Percentiles rank a stretch among this genome's conserved stretches.
Conservation (phyloP, 2,113 vertebrate genomes). For the Corythaixoides concolor region DNA sequence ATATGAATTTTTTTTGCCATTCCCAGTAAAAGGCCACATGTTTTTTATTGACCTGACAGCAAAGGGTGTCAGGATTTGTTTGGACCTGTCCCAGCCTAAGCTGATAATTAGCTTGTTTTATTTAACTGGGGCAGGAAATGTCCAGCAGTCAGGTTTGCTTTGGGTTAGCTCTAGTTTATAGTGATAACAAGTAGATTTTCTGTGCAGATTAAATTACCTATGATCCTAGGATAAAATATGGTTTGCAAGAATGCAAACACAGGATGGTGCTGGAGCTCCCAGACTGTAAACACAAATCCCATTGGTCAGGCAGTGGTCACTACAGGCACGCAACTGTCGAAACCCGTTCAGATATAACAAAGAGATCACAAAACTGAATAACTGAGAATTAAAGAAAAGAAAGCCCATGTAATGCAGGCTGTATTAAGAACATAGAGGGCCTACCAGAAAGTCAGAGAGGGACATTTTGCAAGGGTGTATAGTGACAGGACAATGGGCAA, state of each 20-base stretch:
- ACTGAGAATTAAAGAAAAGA: not conserved
- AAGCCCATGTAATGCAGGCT: not conserved
- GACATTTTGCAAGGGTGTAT: too few relatives aligned
- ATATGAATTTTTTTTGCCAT: not conserved
- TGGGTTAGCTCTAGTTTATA: not conserved
- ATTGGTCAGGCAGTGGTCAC: not conserved
- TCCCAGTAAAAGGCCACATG: not conserved
- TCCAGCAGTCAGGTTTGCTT: not conserved
- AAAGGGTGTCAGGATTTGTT: not conserved
- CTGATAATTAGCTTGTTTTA: constrained; percentile 14
- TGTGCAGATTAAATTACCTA: not conserved
- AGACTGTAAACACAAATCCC: not conserved
- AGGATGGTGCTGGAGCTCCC: not conserved
- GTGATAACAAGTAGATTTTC: not conserved
- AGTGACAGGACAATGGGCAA: too few relatives aligned
- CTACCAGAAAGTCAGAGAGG: too few relatives aligned
- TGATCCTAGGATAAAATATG: not conserved
- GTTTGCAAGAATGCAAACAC: not conserved
- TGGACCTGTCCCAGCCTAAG: not conserved
- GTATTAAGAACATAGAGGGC: not conserved
- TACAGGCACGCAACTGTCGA: not conserved
- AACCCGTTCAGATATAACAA: not conserved
- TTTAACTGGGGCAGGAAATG: not conserved
- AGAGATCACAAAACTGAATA: not conserved
- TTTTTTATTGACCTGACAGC: constrained; percentile 1